Conservation (phyloP, 2,113 vertebrate genomes). For the Nothoprocta pentlandii region DNA sequence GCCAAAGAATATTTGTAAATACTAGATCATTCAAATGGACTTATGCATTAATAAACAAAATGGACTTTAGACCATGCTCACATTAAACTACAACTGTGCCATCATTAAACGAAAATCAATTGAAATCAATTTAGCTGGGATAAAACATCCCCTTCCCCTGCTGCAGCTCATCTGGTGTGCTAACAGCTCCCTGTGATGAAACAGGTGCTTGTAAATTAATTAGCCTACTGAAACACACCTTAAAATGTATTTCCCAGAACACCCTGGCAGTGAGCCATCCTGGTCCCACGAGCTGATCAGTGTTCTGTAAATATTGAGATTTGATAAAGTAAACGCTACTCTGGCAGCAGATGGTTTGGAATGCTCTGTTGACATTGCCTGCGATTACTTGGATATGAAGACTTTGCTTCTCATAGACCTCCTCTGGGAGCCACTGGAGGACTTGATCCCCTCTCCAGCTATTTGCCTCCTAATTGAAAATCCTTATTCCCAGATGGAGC, state of each 20-base stretch:
- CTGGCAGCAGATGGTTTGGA: conserved; percentile 91
- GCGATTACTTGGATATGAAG: conserved; percentile 83
- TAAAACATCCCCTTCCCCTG: conserved; percentile 78
- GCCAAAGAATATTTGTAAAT: conserved; percentile 5
- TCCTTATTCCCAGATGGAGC: conserved; percentile 90
- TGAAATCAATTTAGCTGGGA: conserved; percentile 82
- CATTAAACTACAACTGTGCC: conserved; percentile 72
- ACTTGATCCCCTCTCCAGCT: conserved; percentile 83
- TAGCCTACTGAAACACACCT: conserved; percentile 91
- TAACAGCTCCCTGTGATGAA: conserved; percentile 83
- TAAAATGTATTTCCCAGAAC: conserved; percentile 83
- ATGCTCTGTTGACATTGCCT: conserved; percentile 84
- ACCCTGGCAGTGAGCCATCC: conserved; percentile 88
- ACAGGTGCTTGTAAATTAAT: conserved; percentile 95
- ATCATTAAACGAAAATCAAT: conserved; percentile 84
- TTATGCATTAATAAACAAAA: not conserved
- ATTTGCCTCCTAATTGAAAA: conserved; percentile 95
- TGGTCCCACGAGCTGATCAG: conserved; percentile 88
- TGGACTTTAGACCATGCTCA: conserved; percentile 48
- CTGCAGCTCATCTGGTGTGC: conserved; percentile 80
- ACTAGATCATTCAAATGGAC: not conserved
- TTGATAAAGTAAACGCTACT: conserved; percentile 90
- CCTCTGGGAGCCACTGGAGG: conserved; percentile 81
- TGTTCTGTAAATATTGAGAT: conserved; percentile 95
- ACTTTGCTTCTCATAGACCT: conserved; percentile 79